A percentile compares a stretch with the other conserved stretches of the same genome.
phyloP scores from a whole-genome alignment of 2,113 vertebrate species.

The Upupa epops region DNA sequence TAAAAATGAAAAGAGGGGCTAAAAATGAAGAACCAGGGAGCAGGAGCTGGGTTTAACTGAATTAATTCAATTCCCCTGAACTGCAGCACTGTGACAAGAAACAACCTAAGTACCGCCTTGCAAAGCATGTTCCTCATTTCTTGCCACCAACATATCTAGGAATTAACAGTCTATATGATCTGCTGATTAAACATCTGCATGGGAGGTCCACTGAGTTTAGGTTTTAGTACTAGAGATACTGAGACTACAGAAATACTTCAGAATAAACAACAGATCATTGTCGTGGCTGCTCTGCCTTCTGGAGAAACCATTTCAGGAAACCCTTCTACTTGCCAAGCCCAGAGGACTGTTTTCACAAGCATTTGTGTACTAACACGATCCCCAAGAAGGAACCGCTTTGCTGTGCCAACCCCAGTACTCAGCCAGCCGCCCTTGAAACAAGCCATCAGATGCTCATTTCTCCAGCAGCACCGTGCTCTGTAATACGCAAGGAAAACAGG shows the following conservation, averaged over 20 bases:
- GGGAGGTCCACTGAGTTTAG: not conserved
- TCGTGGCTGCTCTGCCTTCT: not conserved
- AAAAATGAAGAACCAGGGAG: not conserved
- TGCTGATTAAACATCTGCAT: not conserved
- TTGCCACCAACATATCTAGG: not conserved
- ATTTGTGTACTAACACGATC: not conserved
- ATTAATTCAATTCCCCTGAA: not conserved
- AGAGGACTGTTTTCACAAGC: not conserved
- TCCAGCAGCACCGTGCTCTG: accelerated
- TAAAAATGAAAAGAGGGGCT: not conserved
- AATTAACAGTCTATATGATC: not conserved
- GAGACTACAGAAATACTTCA: not conserved
- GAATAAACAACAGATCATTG: not conserved
- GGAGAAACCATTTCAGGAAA: not conserved
- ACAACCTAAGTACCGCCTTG: not conserved
- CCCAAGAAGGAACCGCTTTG: not conserved
- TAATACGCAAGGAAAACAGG: not conserved
- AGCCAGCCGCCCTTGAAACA: not conserved
- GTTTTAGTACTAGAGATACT: not conserved
- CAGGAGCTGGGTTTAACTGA: not conserved
- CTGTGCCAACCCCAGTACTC: not conserved
- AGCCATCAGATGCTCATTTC: not conserved
- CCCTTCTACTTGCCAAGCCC: not conserved
- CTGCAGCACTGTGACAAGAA: not conserved
- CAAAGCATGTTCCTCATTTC: not conserved